Conservation (phyloP, 2,797 vertebrate species). For the Microchirus variegatus region DNA sequence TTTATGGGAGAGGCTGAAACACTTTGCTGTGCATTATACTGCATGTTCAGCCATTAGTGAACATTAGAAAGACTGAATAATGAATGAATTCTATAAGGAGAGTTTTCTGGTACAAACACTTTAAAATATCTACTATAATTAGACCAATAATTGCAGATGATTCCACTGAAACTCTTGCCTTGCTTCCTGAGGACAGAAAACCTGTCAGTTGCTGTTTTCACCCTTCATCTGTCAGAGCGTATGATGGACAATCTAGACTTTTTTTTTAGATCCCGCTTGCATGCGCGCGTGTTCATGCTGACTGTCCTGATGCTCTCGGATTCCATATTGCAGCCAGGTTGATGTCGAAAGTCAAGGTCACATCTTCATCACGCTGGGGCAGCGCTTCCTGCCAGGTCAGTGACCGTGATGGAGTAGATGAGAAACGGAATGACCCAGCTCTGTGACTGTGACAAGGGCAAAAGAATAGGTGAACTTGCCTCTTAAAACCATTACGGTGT, state of each 20-base stretch:
- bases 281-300: slow-evolving; percentile 33
- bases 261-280: slow-evolving; percentile 15
- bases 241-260: slow-evolving; percentile 31
- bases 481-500: slow-evolving; percentile 55
- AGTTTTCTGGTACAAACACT: slow-evolving; percentile 12
- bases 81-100: slow-evolving; percentile 35
- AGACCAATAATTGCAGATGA: slow-evolving; percentile 14
- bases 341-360: slow-evolving; percentile 69
- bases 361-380: slow-evolving; percentile 50
- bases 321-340: slow-evolving; percentile 36
- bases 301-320: slow-evolving; percentile 36
- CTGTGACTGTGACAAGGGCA: slow-evolving; percentile 47
- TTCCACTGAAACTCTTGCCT: slow-evolving; percentile 11
- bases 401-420: slow-evolving; percentile 27
- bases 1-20: slow-evolving; percentile 22
- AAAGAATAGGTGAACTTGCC: slow-evolving; percentile 44
- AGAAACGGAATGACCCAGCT: slow-evolving; percentile 59
- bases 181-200: slow-evolving; percentile 24
- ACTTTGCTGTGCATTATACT: slow-evolving; percentile 23
- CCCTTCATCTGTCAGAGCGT: slow-evolving; percentile 29
- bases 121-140: slow-evolving; percentile 30
- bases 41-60: slow-evolving; percentile 39
- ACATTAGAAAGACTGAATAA: slow-evolving; percentile 59
- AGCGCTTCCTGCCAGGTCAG: slow-evolving; percentile 33
- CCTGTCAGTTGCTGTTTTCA: slow-evolving; percentile 22